Percentiles rank a stretch among this genome's conserved stretches.
phyloP scores from a whole-genome alignment of 2,797 vertebrate genomes.

The Betta splendens region DNA sequence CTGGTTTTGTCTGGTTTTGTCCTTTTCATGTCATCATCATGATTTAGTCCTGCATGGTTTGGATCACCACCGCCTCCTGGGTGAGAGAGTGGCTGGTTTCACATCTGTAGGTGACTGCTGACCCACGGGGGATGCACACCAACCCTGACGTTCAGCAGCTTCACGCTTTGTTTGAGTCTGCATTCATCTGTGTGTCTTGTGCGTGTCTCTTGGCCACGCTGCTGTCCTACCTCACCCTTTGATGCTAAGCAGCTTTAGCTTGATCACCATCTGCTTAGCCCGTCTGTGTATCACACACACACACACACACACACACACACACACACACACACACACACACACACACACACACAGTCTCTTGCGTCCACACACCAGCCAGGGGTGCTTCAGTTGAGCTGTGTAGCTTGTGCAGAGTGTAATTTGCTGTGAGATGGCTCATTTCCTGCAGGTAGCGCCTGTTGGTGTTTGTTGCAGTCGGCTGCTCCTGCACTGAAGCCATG shows the following conservation, averaged over 20 bases:
- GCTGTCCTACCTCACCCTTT: slow-evolving; percentile 61
- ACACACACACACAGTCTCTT: slow-evolving; percentile 4
- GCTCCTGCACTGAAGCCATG: slow-evolving; percentile 25
- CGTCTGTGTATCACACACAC: slow-evolving; percentile 58
- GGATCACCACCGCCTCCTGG: too few relatives aligned
- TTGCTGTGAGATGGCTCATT: slow-evolving; percentile 36
- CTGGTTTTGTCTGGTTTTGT: slow-evolving; percentile 23
- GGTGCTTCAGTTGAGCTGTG: slow-evolving; percentile 35
- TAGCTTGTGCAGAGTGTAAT: slow-evolving; percentile 28
- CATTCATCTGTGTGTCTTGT: slow-evolving; percentile 8
- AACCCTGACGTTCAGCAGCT: too few relatives aligned
- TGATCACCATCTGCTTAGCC: slow-evolving; percentile 78
- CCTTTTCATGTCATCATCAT: too few relatives aligned
- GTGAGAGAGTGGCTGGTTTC: too few relatives aligned
- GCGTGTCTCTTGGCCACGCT: slow-evolving; percentile 41
- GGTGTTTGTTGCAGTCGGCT: slow-evolving; percentile 22
- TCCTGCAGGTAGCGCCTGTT: slow-evolving; percentile 22
- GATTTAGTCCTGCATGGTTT: too few relatives aligned
- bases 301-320: slow-evolving; percentile 41
- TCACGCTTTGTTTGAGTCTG: too few relatives aligned
- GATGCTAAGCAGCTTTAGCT: slow-evolving; percentile 77
- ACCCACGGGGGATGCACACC: too few relatives aligned
- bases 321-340: slow-evolving; percentile 8
- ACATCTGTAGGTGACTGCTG: too few relatives aligned
- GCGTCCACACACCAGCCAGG: slow-evolving; percentile 24